Evolutionary conservation across 2,888 invertebrate genomes (phyloP), one percentile per base, ranked within the genome.

Genomic region (Quadroppia sp.): DNA sequence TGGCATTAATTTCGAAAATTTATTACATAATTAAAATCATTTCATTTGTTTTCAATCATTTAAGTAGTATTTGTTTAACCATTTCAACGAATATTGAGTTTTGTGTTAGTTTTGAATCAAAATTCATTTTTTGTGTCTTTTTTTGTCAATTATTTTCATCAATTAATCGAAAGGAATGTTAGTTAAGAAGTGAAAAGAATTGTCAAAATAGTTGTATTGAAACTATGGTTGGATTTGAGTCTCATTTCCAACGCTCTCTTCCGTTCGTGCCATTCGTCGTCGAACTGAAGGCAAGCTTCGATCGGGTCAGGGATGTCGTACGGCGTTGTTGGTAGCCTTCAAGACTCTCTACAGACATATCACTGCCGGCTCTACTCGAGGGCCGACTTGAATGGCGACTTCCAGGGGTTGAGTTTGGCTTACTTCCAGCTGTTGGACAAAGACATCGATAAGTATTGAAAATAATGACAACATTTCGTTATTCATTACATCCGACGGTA

Each of bases 301-400:
- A 13, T 25, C 73, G 50, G 48, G 69, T 69, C 13, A 30, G n/a
- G 2, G 64, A 20, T 30, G 23, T 7, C 15, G 23, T 40, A 17
- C 45, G 20, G 67, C 67, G 40, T n/a, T 64, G 69, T 40, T 75
- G 64, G 28, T 75, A 75, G n/a, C 70, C 73, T 15, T 75, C 75
- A n/a, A 75, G 30, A 74, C 75, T 75, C 15, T 74, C 75, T 9
- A 48, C 61, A n/a, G 75, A 75, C 71, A 92, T 87, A 81, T 92
- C 94, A 64, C 95, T 95, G 78, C 94, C 94, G 81, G 94, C 92
- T 79, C 94, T 88, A 78, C 94, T 94, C 28, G 94, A 91, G 77
- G 95, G 94, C 83, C 94, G 93, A 77, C 83, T 83, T 77, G 92
- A 53, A 78, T 80, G 76, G 30, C 79, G 76, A 50, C 79, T 92